Evolutionary conservation across 2,113 vertebrate genomes (phyloP).

Genomic region (Charadrius vociferus): DNA sequence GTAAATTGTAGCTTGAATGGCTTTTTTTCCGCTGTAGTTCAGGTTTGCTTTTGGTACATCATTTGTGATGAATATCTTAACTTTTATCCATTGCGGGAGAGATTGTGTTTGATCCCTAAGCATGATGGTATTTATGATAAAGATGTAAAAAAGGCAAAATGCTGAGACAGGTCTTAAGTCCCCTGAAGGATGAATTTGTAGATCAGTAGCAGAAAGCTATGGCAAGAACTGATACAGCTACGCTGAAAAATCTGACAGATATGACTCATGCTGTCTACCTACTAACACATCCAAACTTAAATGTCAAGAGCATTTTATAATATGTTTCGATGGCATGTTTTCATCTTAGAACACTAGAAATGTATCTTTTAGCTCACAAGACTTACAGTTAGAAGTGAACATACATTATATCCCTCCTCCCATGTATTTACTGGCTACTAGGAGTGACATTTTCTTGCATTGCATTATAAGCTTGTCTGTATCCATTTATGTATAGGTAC

Average conservation of each 20-base stretch:
- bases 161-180: neutral
- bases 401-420: neutral
- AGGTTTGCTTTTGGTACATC: neutral
- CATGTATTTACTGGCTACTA: neutral
- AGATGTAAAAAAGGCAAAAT: neutral
- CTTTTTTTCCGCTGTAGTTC: neutral
- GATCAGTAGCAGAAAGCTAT: neutral
- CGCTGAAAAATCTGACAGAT: neutral
- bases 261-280: neutral
- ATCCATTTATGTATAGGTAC: neutral
- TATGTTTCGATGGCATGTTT: neutral
- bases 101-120: neutral
- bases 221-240: neutral
- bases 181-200: neutral
- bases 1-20: neutral
- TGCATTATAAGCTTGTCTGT: neutral
- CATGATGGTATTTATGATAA: constrained; percentile 1
- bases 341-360: neutral
- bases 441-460: neutral
- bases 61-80: constrained; percentile 12
- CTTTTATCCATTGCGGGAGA: neutral
- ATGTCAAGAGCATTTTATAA: constrained; percentile 4
- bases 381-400: neutral
- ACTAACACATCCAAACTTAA: neutral
- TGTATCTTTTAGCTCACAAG: neutral